Evolutionary conservation across 1,140 invertebrate genomes (phyloP), one percentile per base, ranked within the genome.

Genomic region (Sycophila sp.): DNA sequence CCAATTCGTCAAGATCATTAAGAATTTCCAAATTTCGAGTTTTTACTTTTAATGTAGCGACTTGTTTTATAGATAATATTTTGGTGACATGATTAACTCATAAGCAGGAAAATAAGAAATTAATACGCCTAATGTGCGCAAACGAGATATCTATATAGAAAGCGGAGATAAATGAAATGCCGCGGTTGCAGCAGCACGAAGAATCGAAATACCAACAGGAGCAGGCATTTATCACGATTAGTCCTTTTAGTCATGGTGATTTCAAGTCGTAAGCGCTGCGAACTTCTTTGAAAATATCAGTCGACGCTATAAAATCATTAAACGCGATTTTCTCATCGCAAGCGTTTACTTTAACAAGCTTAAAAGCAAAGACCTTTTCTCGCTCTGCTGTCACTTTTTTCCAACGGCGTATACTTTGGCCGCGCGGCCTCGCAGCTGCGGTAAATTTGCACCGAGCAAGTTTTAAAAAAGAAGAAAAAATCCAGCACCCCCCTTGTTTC

Each of bases 151-250:
- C n/a, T 55, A 55, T 30, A 32, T 28, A 30, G 34, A 30, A 13
- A 4, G 17, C 22, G 22, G 3, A 22, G 28, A 63, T 63, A 63
- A 47, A 63, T 49, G 26, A n/a, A 63, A 63, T 32, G 45, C 38
- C 42, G 40, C 28, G 24, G 4, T 28, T 7, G 19, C 53, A 2
- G 28, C n/a, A 32, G 24, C 60, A 47, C 22, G 22, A 30, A 34
- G 24, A 53, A 65, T 65, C 38, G 38, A 38, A 34, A 70, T 47
- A 63, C 71, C 74, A 77, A 77, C 74, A 76, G 74, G 75, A 76
- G 72, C 65, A 71, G 72, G 70, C 82, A 83, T 85, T 84, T 84
- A 80, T 85, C 82, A 83, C 80, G 83, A 85, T 84, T 84, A 85
- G 81, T 77, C 77, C 77, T 78, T 83, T 85, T 85, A 83, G 81